Conservation (phyloP, 53 echinoderm and acorn worm genomes). For the Holothuria scabra region DNA sequence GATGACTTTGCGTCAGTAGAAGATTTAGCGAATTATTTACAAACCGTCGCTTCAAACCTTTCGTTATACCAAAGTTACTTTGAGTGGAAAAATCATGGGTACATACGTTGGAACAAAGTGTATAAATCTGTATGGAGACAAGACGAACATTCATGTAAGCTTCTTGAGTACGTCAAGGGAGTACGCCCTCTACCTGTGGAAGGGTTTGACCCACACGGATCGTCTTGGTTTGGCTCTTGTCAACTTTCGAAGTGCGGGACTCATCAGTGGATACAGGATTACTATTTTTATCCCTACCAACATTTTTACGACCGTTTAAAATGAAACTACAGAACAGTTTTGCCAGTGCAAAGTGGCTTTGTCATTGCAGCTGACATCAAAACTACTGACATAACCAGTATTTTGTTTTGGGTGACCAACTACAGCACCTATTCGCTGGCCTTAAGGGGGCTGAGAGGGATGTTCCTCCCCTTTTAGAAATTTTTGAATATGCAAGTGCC, state of each 20-base stretch:
- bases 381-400: too few relatives aligned
- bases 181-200: background rate
- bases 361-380: too few relatives aligned
- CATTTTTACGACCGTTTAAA: slow-evolving; percentile 6
- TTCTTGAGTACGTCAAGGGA: slow-evolving; percentile 17
- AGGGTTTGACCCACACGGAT: slow-evolving; percentile 10
- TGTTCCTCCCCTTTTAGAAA: too few relatives aligned
- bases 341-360: too few relatives aligned
- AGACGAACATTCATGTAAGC: slow-evolving; percentile 3
- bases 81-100: slow-evolving; percentile 35
- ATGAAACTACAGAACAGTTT: too few relatives aligned
- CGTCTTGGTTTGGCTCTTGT: slow-evolving; percentile 24
- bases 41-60: slow-evolving; percentile 1
- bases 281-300: slow-evolving; percentile 23
- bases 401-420: too few relatives aligned
- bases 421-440: too few relatives aligned
- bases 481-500: too few relatives aligned
- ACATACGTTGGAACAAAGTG: background rate
- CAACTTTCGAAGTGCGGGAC: slow-evolving; percentile 3
- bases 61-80: slow-evolving; percentile 35
- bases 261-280: background rate
- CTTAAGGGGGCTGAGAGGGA: too few relatives aligned
- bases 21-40: slow-evolving; percentile 1
- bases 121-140: slow-evolving; percentile 15
- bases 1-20: slow-evolving; percentile 17